Conservation (phyloP, 2,113 vertebrate species). For the Centropristis striata region DNA sequence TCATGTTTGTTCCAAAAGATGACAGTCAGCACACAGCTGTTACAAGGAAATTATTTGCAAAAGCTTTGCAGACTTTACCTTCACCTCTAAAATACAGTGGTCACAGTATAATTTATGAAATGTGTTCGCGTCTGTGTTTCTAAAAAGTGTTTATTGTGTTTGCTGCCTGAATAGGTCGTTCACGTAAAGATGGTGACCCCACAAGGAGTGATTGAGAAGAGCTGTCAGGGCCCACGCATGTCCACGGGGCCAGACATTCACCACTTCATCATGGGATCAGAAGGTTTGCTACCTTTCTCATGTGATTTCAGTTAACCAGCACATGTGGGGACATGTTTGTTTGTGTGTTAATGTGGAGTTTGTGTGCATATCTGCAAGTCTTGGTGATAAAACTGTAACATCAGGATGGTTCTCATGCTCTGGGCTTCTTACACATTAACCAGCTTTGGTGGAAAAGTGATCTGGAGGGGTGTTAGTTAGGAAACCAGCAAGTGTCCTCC, state of each 20-base stretch:
- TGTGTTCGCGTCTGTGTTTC: not conserved
- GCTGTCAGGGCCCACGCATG: constrained; percentile 96
- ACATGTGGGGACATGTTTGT: not conserved
- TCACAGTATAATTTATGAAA: not conserved
- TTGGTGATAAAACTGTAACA: constrained; percentile 61
- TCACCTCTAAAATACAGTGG: not conserved
- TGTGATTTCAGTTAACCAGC: not conserved
- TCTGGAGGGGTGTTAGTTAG: constrained; percentile 51
- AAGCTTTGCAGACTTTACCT: constrained; percentile 16
- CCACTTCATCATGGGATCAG: constrained; percentile 99
- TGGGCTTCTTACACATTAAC: constrained; percentile 69
- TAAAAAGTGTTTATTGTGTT: constrained; percentile 3
- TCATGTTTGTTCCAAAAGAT: constrained; percentile 19
- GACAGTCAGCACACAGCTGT: constrained; percentile 4
- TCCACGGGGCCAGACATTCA: constrained; percentile 97
- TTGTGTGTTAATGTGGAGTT: constrained; percentile 26
- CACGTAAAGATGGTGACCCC: constrained; percentile 99
- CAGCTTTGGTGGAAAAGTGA: constrained; percentile 49
- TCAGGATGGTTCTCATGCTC: constrained; percentile 65
- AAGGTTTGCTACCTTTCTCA: constrained; percentile 87
- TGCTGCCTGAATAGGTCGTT: constrained; percentile 88
- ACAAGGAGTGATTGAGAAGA: constrained; percentile 96
- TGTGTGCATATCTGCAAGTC: constrained; percentile 8
- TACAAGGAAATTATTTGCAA: constrained; percentile 39
- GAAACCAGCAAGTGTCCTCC: constrained; percentile 61